These are phyloP conservation scores for Rhyacophila brunnea DNA, from an alignment of 1,140 invertebrate species.

Conservation along the genomic window DNA sequence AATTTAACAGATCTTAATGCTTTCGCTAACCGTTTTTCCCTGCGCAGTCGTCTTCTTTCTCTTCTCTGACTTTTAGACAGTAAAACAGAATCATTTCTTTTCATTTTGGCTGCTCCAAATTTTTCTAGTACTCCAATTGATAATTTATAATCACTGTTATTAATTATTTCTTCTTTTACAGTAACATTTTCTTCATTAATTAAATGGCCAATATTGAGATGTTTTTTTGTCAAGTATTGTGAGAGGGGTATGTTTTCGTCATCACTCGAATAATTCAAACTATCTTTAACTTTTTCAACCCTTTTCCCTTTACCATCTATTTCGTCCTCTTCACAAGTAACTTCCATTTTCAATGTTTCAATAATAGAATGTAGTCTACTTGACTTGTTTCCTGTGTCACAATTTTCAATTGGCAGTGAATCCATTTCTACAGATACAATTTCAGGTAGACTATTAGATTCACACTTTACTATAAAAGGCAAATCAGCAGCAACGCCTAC, in stretches of 20 bases:
- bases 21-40: slow-evolving; percentile 4
- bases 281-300: neutral
- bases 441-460: no score
- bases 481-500: no score
- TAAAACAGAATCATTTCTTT: slow-evolving; percentile 1
- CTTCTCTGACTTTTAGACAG: slow-evolving; percentile 4
- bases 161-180: neutral
- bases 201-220: neutral
- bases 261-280: slow-evolving; percentile 20
- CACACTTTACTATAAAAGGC: no score
- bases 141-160: neutral
- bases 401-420: no score
- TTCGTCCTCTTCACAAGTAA: slow-evolving; percentile 12
- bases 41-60: slow-evolving; percentile 3
- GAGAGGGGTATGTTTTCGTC: slow-evolving; percentile 28
- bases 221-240: slow-evolving; percentile 12
- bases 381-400: no score
- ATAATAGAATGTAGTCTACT: neutral
- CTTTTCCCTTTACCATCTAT: neutral
- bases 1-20: slow-evolving; percentile 1
- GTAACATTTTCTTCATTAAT: neutral
- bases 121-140: neutral
- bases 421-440: no score
- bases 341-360: slow-evolving; percentile 13
- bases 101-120: neutral